phyloP scores from a whole-genome alignment of 2,888 invertebrate species.

The Microplitis deprimator region DNA sequence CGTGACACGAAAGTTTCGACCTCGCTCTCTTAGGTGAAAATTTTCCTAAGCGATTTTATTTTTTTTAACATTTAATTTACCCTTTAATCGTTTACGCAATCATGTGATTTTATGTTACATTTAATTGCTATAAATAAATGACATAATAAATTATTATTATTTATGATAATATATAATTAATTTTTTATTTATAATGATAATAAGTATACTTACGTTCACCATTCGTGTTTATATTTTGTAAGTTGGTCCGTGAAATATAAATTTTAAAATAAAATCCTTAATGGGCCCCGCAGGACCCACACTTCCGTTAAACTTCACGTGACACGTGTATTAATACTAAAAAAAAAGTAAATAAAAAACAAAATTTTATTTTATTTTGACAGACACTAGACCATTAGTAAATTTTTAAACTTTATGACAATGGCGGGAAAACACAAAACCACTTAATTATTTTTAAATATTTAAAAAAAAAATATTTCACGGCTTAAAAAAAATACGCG shows the following conservation, averaged over 20 bases:
- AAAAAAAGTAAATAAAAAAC: neutral
- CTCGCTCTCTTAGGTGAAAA: constrained; percentile 38
- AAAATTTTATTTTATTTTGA: neutral
- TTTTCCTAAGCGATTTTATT: constrained; percentile 22
- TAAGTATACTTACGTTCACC: constrained; percentile 38
- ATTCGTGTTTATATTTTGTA: constrained; percentile 24
- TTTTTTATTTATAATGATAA: neutral
- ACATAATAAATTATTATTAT: neutral
- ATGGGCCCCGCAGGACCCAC: constrained; percentile 50
- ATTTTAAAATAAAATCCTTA: constrained; percentile 32
- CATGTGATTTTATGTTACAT: neutral
- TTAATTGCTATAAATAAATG: neutral
- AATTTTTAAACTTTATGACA: neutral
- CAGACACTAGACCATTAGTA: neutral
- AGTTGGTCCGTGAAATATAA: neutral
- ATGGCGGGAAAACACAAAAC: constrained; percentile 3
- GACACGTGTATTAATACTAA: neutral
- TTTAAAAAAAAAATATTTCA: neutral
- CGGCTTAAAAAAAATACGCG: neutral
- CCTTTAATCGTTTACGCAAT: neutral
- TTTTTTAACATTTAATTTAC: neutral
- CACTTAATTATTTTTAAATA: neutral
- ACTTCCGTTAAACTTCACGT: constrained; percentile 20
- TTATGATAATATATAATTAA: neutral
- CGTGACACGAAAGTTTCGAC: constrained; percentile 45